These are phyloP conservation scores for Drosophila prolongata DNA, from an alignment of 2,888 invertebrate species.

Conservation along the genomic window DNA sequence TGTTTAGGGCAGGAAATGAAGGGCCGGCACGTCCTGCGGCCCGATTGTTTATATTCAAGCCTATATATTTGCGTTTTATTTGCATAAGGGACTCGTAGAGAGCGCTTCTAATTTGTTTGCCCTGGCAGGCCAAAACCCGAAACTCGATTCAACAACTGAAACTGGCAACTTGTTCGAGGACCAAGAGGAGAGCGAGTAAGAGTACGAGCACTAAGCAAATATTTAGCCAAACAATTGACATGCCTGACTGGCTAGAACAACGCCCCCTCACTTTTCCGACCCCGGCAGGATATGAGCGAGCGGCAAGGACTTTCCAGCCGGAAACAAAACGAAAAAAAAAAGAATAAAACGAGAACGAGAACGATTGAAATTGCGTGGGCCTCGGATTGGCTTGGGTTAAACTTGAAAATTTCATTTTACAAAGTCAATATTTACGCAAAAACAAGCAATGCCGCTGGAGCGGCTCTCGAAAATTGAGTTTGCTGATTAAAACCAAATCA, in stretches of 20 bases:
- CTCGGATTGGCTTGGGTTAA: slow-evolving; percentile 67
- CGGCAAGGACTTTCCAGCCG: slow-evolving; percentile 64
- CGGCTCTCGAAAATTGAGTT: slow-evolving; percentile 35
- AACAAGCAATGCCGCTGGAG: slow-evolving; percentile 23
- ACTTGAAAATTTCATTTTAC: slow-evolving; percentile 81
- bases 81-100: slow-evolving; percentile 61
- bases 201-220: slow-evolving; percentile 68
- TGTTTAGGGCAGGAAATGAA: slow-evolving; percentile 62
- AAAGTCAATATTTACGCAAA: slow-evolving; percentile 78
- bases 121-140: slow-evolving; percentile 61
- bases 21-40: slow-evolving; percentile 45
- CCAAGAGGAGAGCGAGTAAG: slow-evolving; percentile 5
- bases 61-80: slow-evolving; percentile 56
- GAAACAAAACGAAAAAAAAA: slow-evolving; percentile 35
- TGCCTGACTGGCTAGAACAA: slow-evolving; percentile 64
- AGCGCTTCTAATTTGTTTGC: slow-evolving; percentile 73
- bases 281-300: slow-evolving; percentile 71
- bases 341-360: slow-evolving; percentile 2
- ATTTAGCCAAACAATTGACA: slow-evolving; percentile 77
- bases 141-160: slow-evolving; percentile 58
- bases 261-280: slow-evolving; percentile 18
- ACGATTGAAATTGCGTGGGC: slow-evolving; percentile 43
- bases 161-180: slow-evolving; percentile 70
- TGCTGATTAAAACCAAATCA: slow-evolving; percentile 84
- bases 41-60: slow-evolving; percentile 58